Evolutionary conservation across 2,797 vertebrate species (phyloP), one percentile per base, ranked within the genome.

Genomic region (Avahi laniger): DNA sequence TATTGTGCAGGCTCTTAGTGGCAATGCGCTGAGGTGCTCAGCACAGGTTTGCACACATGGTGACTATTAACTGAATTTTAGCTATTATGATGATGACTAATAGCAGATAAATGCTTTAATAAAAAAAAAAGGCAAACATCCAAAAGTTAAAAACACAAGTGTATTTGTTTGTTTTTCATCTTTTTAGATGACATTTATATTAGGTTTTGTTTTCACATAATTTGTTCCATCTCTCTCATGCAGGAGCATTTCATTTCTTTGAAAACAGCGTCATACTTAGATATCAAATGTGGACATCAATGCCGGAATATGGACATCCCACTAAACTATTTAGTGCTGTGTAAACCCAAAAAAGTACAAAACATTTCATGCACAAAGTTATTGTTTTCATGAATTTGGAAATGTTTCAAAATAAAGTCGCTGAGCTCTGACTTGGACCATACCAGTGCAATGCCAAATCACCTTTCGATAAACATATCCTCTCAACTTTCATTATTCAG

Each of bases 191-290:
- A 28, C 46, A 48, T n/a, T 97, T 93, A 93, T 76, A 96, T 98
- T 98, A 94, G 92, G 70, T 70, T 97, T 97, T 98, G 82, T 97
- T 98, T 98, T 91, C 97, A 97, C 70, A 89, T 92, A 97, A 94
- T 97, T 97, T 9, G 95, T 97, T 98, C 93, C 78, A 28, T 22
- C 96, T 97, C 59, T 98, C 93, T 96, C 89, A 57, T 72, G 96
- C 65, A 96, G 75, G 59, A 97, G 35, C 24, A 79, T 70, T 78
- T 97, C 50, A 92, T 95, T 94, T 35, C 33, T 94, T 22, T 84
- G 85, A 95, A 98, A 98, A 96, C 94, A 98, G 63, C 50, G 0
- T 7, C 83, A 30, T 8, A 75, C 10, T 61, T 59, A 78, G 46
- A 61, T 48, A 38, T 3, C n/a, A 90, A 69, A 70, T 52, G 7